These are phyloP conservation scores for Melanerpes formicivorus DNA, from an alignment of 2,113 vertebrate genomes.

Conservation along the genomic window DNA sequence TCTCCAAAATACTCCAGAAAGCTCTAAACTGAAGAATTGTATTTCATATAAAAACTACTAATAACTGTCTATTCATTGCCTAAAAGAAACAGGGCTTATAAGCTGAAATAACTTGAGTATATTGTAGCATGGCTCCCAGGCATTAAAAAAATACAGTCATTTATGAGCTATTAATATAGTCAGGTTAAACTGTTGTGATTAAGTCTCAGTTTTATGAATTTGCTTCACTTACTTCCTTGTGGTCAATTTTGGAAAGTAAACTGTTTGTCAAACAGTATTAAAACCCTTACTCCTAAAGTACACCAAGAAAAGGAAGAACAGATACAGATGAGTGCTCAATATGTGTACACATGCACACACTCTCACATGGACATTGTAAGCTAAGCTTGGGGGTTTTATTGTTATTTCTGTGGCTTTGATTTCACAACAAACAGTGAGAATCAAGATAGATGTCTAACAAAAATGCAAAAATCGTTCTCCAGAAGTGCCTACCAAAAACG, in stretches of 20 bases:
- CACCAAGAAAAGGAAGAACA: background rate
- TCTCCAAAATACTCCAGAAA: background rate
- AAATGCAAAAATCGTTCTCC: background rate
- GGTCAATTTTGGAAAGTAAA: slow-evolving; percentile 52
- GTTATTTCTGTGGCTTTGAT: background rate
- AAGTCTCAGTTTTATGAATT: slow-evolving; percentile 36
- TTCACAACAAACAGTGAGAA: background rate
- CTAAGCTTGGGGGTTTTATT: background rate
- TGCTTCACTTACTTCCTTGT: slow-evolving; percentile 49
- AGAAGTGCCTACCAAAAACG: background rate
- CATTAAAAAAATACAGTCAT: slow-evolving; percentile 38
- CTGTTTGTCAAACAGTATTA: background rate
- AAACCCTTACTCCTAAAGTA: background rate
- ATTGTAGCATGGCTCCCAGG: slow-evolving; percentile 5
- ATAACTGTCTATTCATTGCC: background rate
- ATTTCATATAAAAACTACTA: background rate
- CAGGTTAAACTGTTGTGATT: slow-evolving; percentile 51
- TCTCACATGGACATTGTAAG: background rate
- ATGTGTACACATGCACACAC: background rate
- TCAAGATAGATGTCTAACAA: background rate
- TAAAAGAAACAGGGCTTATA: slow-evolving; percentile 7
- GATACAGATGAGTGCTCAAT: background rate
- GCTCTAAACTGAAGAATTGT: background rate
- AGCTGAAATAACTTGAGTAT: slow-evolving; percentile 23
- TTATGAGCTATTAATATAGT: slow-evolving; percentile 61